These are phyloP conservation scores for Pantherophis alleghaniensis DNA, from an alignment of 2,797 vertebrate genomes.

Conservation along the genomic window DNA sequence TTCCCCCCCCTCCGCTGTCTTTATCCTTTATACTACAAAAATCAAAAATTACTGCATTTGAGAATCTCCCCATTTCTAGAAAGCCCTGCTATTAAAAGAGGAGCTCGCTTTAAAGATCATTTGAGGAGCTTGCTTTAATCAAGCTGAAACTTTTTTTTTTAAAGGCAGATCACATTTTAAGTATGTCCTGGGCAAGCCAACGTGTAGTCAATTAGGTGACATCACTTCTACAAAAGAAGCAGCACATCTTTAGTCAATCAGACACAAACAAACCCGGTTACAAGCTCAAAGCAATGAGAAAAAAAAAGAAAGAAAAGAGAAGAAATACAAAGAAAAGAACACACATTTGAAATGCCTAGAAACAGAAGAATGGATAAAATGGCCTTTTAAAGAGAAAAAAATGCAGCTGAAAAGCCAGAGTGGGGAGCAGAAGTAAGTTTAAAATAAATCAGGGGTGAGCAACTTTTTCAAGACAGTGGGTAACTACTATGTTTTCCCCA, in stretches of 20 bases:
- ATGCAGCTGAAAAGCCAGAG: slow-evolving; percentile 54
- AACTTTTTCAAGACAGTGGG: background rate
- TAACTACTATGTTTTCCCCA: background rate
- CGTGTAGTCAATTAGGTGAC: slow-evolving; percentile 75
- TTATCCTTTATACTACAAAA: slow-evolving; percentile 41
- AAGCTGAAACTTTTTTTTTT: slow-evolving; percentile 68
- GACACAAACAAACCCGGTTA: slow-evolving; percentile 74
- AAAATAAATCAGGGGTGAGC: background rate
- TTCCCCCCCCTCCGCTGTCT: slow-evolving; percentile 19
- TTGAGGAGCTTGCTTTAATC: slow-evolving; percentile 75
- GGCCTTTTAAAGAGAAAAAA: slow-evolving; percentile 57
- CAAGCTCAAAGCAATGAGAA: slow-evolving; percentile 58
- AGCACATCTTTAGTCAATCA: slow-evolving; percentile 77
- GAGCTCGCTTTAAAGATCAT: slow-evolving; percentile 73
- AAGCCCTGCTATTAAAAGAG: slow-evolving; percentile 68
- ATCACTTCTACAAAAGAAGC: slow-evolving; percentile 67
- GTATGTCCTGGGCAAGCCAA: slow-evolving; percentile 65
- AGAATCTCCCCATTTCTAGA: slow-evolving; percentile 68
- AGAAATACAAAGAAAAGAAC: slow-evolving; percentile 38
- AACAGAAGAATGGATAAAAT: slow-evolving; percentile 49
- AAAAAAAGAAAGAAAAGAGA: slow-evolving; percentile 28
- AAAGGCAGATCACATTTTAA: slow-evolving; percentile 63
- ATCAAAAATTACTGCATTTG: slow-evolving; percentile 70
- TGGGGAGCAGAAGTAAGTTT: slow-evolving; percentile 33
- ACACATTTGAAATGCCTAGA: slow-evolving; percentile 61